Evolutionary conservation across 2,888 invertebrate species (phyloP).

Genomic region (Pseudococcus jackbeardsleyi): DNA sequence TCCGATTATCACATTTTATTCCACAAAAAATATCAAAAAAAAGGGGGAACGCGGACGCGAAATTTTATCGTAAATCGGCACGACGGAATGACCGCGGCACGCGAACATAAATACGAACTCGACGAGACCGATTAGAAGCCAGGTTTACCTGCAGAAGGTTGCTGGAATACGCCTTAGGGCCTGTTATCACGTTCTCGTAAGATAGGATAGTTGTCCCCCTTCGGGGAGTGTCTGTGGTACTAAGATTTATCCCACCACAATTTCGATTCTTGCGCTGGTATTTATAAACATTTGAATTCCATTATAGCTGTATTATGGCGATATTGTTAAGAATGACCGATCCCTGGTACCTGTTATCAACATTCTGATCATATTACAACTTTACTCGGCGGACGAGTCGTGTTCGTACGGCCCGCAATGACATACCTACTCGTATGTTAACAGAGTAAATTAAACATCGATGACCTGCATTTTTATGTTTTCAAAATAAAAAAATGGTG

Average conservation of each 20-base stretch:
- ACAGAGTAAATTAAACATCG: conserved; percentile 38
- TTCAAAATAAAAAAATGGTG: conserved; percentile 35
- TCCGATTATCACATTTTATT: background rate
- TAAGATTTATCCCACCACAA: conserved; percentile 18
- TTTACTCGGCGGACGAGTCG: background rate
- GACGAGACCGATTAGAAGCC: conserved; percentile 18
- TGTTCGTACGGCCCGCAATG: background rate
- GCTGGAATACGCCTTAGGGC: conserved; percentile 58
- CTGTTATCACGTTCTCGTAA: conserved; percentile 60
- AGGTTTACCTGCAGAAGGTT: conserved; percentile 56
- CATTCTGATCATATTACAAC: conserved; percentile 49
- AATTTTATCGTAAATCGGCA: background rate
- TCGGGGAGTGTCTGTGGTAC: conserved; percentile 33
- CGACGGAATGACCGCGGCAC: background rate
- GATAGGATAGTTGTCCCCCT: conserved; percentile 49
- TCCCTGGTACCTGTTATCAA: conserved; percentile 26
- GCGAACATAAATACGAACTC: conserved; percentile 21
- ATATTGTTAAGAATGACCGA: conserved; percentile 39
- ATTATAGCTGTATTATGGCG: conserved; percentile 33
- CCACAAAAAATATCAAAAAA: background rate
- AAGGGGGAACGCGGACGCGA: conserved; percentile 18
- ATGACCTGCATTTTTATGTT: conserved; percentile 55
- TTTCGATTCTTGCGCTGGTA: conserved; percentile 3
- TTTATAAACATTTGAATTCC: conserved; percentile 59
- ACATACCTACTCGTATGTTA: background rate